Conservation (phyloP, 2,888 invertebrate genomes). For the Gryllus longicercus region DNA sequence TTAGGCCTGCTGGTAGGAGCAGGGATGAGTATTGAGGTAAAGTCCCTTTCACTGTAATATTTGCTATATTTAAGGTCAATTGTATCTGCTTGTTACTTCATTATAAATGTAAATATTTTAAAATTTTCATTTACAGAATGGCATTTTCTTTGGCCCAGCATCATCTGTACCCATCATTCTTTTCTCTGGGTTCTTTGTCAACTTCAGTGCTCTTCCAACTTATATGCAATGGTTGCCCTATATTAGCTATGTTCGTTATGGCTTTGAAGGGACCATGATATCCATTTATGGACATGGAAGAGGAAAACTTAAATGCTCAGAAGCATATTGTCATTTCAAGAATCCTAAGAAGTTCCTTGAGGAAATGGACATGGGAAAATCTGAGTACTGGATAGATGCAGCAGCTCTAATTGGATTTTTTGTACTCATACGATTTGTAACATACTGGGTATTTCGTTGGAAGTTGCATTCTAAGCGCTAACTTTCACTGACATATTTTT, state of each 20-base stretch:
- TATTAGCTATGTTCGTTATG: slow-evolving; percentile 53
- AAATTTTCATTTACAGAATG: slow-evolving; percentile 45
- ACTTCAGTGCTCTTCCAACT: slow-evolving; percentile 52
- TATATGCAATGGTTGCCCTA: slow-evolving; percentile 54
- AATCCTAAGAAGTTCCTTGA: slow-evolving; percentile 78
- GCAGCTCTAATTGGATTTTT: slow-evolving; percentile 78
- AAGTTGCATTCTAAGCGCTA: slow-evolving; percentile 55
- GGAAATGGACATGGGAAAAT: slow-evolving; percentile 75
- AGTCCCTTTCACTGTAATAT: neutral
- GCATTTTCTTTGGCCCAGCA: slow-evolving; percentile 54
- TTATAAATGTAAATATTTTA: neutral
- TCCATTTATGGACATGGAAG: slow-evolving; percentile 51
- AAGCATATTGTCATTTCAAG: slow-evolving; percentile 74
- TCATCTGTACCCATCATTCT: slow-evolving; percentile 52
- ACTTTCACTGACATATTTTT: slow-evolving; percentile 18
- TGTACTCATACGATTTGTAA: slow-evolving; percentile 69
- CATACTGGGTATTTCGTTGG: slow-evolving; percentile 79
- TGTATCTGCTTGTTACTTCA: neutral
- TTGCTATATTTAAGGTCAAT: neutral
- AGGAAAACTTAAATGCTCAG: slow-evolving; percentile 49
- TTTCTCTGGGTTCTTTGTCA: slow-evolving; percentile 55
- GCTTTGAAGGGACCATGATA: slow-evolving; percentile 52
- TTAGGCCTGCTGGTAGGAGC: slow-evolving; percentile 90
- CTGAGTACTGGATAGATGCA: slow-evolving; percentile 69
- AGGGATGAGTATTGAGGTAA: slow-evolving; percentile 78